A percentile compares a stretch with the other conserved stretches of the same genome.
phyloP scores from a whole-genome alignment of 2,888 invertebrate genomes.

The Acrobasis consociella region DNA sequence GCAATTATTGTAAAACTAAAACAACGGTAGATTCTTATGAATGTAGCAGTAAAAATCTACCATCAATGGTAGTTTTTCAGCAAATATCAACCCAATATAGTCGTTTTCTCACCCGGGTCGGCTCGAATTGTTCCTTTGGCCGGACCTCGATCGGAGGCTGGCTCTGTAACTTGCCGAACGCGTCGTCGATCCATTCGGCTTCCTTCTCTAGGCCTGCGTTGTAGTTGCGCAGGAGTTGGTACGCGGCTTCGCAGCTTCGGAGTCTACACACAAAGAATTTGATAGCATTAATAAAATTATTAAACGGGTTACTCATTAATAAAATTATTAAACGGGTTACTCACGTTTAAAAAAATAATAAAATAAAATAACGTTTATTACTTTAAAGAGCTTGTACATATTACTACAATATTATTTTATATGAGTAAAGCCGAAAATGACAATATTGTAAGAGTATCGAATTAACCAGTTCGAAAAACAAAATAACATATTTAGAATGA shows the following conservation, averaged over 20 bases:
- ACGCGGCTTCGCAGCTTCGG: slow-evolving; percentile 94
- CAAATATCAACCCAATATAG: background rate
- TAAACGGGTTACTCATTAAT: too few relatives aligned
- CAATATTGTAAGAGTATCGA: too few relatives aligned
- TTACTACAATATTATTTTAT: too few relatives aligned
- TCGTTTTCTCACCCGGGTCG: slow-evolving; percentile 86
- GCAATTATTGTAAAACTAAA: too few relatives aligned
- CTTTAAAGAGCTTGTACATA: too few relatives aligned
- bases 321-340: too few relatives aligned
- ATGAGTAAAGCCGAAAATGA: too few relatives aligned
- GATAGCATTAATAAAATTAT: background rate
- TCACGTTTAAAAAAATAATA: too few relatives aligned
- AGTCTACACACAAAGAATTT: slow-evolving; percentile 80
- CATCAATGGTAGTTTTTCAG: slow-evolving; percentile 12
- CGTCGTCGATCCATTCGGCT: slow-evolving; percentile 94
- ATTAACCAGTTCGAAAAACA: too few relatives aligned
- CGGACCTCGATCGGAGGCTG: slow-evolving; percentile 87
- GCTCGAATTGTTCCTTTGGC: slow-evolving; percentile 89
- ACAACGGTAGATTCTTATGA: too few relatives aligned
- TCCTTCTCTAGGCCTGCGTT: slow-evolving; percentile 94
- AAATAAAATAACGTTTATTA: too few relatives aligned
- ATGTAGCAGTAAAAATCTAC: slow-evolving; percentile 14
- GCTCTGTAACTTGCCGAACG: slow-evolving; percentile 90
- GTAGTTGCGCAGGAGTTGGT: slow-evolving; percentile 95
- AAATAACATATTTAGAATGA: too few relatives aligned